These are phyloP conservation scores for Leucoraja ocellata DNA, from an alignment of 2,797 vertebrate genomes.

Conservation along the genomic window DNA sequence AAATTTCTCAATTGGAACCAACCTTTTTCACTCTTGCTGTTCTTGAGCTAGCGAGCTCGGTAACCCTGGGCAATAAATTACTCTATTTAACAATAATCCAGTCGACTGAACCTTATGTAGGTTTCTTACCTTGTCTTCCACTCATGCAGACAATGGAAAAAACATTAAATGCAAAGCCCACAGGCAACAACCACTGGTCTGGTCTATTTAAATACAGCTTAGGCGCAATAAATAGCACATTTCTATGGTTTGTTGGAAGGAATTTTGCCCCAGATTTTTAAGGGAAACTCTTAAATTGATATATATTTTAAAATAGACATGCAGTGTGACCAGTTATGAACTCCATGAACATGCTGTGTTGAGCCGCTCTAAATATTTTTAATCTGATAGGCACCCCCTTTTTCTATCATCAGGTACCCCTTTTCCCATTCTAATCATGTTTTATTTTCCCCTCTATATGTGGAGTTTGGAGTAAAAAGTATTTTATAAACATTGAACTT, in stretches of 20 bases:
- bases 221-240: neutral
- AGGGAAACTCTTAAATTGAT: neutral
- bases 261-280: neutral
- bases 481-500: neutral
- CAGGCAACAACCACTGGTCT: neutral
- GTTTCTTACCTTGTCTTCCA: neutral
- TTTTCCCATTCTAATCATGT: neutral
- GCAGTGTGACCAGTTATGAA: neutral
- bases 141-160: neutral
- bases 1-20: neutral
- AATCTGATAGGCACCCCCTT: neutral
- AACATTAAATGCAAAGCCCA: neutral
- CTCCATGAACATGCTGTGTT: neutral
- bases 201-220: neutral
- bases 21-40: neutral
- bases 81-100: neutral
- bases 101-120: neutral
- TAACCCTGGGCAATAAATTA: neutral
- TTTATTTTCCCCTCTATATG: neutral
- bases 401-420: neutral
- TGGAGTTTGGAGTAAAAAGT: neutral
- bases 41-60: neutral
- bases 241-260: neutral
- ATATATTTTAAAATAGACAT: neutral
- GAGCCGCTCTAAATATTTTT: neutral